phyloP scores from a whole-genome alignment of 2,888 invertebrate species.

The Drosophila formosana region DNA sequence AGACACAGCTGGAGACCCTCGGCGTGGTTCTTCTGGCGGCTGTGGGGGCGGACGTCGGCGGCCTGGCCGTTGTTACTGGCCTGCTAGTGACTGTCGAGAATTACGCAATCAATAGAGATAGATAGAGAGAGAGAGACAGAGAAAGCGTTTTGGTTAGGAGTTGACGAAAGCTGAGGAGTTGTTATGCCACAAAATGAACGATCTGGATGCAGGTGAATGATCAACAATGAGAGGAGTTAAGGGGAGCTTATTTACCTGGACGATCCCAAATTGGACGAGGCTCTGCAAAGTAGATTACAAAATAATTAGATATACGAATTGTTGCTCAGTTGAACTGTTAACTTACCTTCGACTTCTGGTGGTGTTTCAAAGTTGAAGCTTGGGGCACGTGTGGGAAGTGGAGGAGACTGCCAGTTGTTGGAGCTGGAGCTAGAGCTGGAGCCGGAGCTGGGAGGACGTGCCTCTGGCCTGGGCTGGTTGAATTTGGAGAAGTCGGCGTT shows the following conservation, averaged over 20 bases:
- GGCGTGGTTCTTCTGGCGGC: background rate
- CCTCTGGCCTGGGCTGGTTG: conserved; percentile 25
- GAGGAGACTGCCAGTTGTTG: background rate
- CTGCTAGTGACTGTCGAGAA: background rate
- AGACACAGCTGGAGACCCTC: conserved; percentile 88
- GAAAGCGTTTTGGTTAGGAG: conserved; percentile 14
- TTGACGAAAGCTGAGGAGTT: conserved; percentile 1
- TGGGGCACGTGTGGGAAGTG: background rate
- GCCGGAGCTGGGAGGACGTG: background rate
- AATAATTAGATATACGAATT: no score
- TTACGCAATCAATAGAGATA: background rate
- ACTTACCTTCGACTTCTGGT: conserved; percentile 3
- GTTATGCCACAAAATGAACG: conserved; percentile 26
- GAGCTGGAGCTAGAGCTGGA: background rate
- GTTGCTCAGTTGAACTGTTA: background rate
- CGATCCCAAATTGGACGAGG: background rate
- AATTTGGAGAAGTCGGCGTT: conserved; percentile 62
- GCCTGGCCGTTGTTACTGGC: background rate
- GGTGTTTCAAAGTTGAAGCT: background rate
- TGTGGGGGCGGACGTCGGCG: background rate
- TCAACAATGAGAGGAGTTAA: background rate
- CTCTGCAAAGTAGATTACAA: conserved; percentile 1
- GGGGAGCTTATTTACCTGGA: conserved; percentile 20
- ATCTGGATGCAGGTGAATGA: background rate
- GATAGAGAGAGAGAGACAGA: conserved; percentile 14